These are phyloP conservation scores for Poeciliopsis presidionis DNA, from an alignment of 2,797 vertebrate species.

Conservation along the genomic window DNA sequence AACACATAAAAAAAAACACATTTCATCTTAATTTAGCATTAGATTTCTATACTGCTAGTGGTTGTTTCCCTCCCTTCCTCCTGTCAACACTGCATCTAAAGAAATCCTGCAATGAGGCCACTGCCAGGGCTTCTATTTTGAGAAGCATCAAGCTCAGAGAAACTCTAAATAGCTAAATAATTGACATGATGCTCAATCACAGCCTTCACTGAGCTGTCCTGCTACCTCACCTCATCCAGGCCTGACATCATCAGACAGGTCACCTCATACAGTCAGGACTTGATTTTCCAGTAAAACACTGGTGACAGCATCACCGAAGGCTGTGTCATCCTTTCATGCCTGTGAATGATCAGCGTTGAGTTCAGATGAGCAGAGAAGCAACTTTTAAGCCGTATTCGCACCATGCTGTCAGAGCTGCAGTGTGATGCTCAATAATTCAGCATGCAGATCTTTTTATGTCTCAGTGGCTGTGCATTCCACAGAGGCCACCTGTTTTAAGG, in stretches of 20 bases:
- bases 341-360: constrained; percentile 2
- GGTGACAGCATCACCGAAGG: not conserved
- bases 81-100: constrained; percentile 42
- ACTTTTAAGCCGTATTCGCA: constrained; percentile 20
- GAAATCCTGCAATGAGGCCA: constrained; percentile 68
- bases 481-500: constrained; percentile 57
- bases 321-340: not conserved
- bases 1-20: not conserved
- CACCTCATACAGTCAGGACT: constrained; percentile 28
- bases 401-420: constrained; percentile 44
- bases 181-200: constrained; percentile 64
- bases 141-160: constrained; percentile 68
- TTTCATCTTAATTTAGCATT: not conserved
- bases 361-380: constrained; percentile 4
- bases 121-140: constrained; percentile 72
- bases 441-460: constrained; percentile 31
- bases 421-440: constrained; percentile 61
- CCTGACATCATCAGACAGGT: constrained; percentile 44
- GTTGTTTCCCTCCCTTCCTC: constrained; percentile 25
- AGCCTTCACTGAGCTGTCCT: constrained; percentile 26
- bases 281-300: constrained; percentile 15
- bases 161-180: constrained; percentile 75
- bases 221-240: constrained; percentile 29
- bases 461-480: constrained; percentile 14
- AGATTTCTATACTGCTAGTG: not conserved